Evolutionary conservation across 2,113 vertebrate species (phyloP).

Genomic region (Heliornis fulica): DNA sequence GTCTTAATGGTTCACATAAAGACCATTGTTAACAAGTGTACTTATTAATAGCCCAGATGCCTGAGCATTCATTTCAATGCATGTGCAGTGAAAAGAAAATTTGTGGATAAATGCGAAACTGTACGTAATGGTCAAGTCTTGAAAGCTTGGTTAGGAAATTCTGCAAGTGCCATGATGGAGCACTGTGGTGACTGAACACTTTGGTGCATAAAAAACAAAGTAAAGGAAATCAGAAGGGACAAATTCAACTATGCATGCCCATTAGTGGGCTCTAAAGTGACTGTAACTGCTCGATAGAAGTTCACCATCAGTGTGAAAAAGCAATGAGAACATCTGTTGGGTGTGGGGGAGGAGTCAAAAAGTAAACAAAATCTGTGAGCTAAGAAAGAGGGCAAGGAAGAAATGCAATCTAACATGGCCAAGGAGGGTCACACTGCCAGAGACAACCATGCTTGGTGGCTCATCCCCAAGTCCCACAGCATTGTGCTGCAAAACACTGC

Average conservation of each 20-base stretch:
- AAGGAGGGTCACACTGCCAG: neutral
- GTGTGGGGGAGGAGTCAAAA: neutral
- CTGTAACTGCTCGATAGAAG: constrained; percentile 19
- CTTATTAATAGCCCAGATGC: constrained; percentile 46
- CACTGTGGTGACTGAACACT: neutral
- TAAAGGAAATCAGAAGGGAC: constrained; percentile 25
- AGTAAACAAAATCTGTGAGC: neutral
- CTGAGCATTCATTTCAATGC: neutral
- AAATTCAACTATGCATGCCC: constrained; percentile 5
- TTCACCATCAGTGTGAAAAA: neutral
- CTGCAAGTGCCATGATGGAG: neutral
- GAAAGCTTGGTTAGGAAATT: constrained; percentile 8
- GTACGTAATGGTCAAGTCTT: neutral
- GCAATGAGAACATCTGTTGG: neutral
- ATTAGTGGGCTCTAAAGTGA: constrained; percentile 40
- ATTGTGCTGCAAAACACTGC: neutral
- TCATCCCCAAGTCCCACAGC: neutral
- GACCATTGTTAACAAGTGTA: constrained; percentile 31
- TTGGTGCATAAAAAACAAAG: constrained; percentile 22
- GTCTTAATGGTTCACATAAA: constrained; percentile 44
- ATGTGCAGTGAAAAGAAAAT: neutral
- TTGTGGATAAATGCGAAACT: constrained; percentile 22
- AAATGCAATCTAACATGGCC: neutral
- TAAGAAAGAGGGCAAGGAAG: neutral
- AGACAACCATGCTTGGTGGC: neutral